These are phyloP conservation scores for Aix galericulata DNA, from an alignment of 2,113 vertebrate genomes.

Conservation along the genomic window DNA sequence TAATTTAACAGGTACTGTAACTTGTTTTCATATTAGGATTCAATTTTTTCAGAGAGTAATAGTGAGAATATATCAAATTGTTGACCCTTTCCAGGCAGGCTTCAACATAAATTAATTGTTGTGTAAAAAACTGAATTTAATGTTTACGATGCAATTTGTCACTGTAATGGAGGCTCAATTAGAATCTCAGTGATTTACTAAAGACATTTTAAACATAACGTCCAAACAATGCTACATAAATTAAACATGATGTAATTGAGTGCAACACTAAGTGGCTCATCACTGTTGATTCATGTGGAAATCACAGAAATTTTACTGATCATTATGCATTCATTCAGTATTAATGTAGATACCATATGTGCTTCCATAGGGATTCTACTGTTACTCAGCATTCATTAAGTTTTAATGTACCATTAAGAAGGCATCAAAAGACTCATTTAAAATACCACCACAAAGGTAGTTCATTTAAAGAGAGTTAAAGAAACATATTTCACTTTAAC, in stretches of 20 bases:
- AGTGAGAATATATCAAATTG: slow-evolving; percentile 36
- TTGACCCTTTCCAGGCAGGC: slow-evolving; percentile 25
- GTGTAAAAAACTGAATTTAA: slow-evolving; percentile 59
- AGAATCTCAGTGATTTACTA: slow-evolving; percentile 65
- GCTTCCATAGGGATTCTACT: slow-evolving; percentile 47
- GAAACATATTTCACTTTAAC: neutral
- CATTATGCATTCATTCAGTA: slow-evolving; percentile 60
- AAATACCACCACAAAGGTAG: slow-evolving; percentile 28
- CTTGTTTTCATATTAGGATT: slow-evolving; percentile 14
- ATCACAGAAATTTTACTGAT: slow-evolving; percentile 62
- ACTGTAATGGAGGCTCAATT: slow-evolving; percentile 58
- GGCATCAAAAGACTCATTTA: slow-evolving; percentile 44
- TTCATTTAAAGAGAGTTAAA: slow-evolving; percentile 32
- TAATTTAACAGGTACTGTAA: neutral
- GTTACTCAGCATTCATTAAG: slow-evolving; percentile 64
- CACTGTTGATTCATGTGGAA: slow-evolving; percentile 71
- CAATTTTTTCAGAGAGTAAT: slow-evolving; percentile 5
- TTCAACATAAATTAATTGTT: slow-evolving; percentile 66
- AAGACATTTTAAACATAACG: slow-evolving; percentile 64
- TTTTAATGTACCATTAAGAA: slow-evolving; percentile 66
- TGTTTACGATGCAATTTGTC: slow-evolving; percentile 64
- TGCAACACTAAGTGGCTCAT: slow-evolving; percentile 58
- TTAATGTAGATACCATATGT: slow-evolving; percentile 48
- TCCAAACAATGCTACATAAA: slow-evolving; percentile 70
- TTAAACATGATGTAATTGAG: slow-evolving; percentile 72